Evolutionary conservation across 2,797 vertebrate species (phyloP).

Genomic region (Pseudocheirus occidentalis): DNA sequence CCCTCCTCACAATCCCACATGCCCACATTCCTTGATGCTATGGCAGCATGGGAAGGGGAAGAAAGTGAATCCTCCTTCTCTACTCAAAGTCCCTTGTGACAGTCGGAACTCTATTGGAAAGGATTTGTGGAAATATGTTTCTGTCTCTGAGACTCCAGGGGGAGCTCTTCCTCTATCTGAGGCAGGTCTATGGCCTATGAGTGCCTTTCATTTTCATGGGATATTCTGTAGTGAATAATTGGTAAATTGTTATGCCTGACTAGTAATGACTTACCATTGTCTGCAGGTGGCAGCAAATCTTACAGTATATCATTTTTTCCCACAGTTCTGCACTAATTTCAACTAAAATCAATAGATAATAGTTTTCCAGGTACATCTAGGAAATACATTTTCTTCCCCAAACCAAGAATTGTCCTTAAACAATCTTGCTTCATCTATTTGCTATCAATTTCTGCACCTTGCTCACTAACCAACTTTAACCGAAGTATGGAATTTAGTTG

Average conservation of each 20-base stretch:
- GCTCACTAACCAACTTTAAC: neutral
- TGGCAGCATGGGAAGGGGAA: neutral
- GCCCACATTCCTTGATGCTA: neutral
- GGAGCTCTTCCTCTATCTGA: neutral
- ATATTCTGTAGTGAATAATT: neutral
- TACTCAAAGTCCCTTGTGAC: neutral
- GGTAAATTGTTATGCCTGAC: neutral
- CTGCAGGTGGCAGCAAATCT: constrained; percentile 82
- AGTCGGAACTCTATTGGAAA: neutral
- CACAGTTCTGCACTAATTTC: neutral
- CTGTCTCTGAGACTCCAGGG: neutral
- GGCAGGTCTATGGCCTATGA: neutral
- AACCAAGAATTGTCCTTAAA: neutral
- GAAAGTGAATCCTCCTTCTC: neutral
- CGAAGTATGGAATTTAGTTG: neutral
- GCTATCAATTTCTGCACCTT: neutral
- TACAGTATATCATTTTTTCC: neutral
- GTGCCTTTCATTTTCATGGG: neutral
- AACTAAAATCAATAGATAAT: neutral
- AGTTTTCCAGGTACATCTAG: neutral
- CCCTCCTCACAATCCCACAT: neutral
- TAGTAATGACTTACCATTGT: neutral
- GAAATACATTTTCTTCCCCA: neutral
- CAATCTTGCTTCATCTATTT: neutral
- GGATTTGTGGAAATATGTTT: neutral